Conservation (phyloP, 2,797 vertebrate species). For the Myotis myotis region DNA sequence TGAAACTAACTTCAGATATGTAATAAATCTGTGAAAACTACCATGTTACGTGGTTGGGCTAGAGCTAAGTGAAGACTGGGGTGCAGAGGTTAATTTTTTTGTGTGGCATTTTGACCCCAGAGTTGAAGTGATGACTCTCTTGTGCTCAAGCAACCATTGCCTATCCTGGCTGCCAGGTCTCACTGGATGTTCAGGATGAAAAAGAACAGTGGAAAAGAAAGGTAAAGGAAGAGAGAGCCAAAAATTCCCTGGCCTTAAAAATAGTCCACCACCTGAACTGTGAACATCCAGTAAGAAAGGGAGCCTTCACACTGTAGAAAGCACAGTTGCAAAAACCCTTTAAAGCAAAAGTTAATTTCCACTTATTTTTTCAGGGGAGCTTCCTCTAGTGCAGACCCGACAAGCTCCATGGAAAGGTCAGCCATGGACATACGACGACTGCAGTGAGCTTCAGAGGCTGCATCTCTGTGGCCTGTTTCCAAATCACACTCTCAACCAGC, state of each 20-base stretch:
- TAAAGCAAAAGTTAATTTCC: neutral
- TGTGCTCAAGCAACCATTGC: neutral
- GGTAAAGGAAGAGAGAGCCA: neutral
- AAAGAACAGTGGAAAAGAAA: neutral
- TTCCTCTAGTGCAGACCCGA: neutral
- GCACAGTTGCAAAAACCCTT: slow-evolving; percentile 15
- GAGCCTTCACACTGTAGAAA: slow-evolving; percentile 13
- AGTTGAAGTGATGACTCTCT: neutral
- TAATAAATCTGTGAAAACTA: neutral
- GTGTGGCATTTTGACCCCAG: neutral
- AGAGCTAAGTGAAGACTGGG: neutral
- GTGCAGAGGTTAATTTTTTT: neutral
- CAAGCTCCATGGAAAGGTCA: neutral
- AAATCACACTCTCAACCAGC: slow-evolving; percentile 73
- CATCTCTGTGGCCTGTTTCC: slow-evolving; percentile 68
- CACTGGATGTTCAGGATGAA: neutral
- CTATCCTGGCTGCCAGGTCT: neutral
- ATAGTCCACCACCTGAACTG: neutral
- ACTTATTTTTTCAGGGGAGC: neutral
- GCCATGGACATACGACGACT: neutral
- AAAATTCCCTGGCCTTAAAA: neutral
- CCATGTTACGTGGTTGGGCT: neutral
- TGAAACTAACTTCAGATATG: slow-evolving; percentile 2
- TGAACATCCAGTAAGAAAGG: neutral
- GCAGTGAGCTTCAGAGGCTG: slow-evolving; percentile 45